Percentiles rank a stretch among this genome's conserved stretches.
Conservation (phyloP, 2,888 invertebrate species). For the Yponomeuta cagnagella region DNA sequence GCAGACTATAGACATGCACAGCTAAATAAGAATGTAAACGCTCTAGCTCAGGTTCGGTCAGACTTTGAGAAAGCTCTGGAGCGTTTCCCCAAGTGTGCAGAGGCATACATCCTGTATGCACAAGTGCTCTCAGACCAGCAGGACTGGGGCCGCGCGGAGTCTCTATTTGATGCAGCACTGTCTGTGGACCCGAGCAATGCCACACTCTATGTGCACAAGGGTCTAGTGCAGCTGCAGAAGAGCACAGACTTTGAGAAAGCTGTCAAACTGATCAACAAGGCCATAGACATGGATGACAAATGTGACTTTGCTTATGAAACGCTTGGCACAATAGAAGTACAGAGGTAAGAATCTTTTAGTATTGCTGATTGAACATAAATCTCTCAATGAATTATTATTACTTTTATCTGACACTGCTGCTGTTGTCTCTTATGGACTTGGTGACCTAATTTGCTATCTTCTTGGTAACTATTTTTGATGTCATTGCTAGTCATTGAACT, state of each 20-base stretch:
- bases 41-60: slow-evolving; percentile 79
- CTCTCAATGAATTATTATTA: too few species aligned
- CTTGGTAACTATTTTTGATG: background rate
- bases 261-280: slow-evolving; percentile 84
- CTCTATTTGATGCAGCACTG: slow-evolving; percentile 86
- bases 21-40: slow-evolving; percentile 74
- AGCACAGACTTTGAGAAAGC: slow-evolving; percentile 88
- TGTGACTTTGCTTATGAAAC: slow-evolving; percentile 98
- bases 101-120: slow-evolving; percentile 91
- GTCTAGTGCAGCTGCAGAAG: slow-evolving; percentile 88
- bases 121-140: slow-evolving; percentile 92
- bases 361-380: background rate
- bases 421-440: background rate
- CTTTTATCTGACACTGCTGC: too few species aligned
- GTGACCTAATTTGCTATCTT: background rate
- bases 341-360: slow-evolving; percentile 76
- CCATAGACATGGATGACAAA: slow-evolving; percentile 90
- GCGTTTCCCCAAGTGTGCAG: slow-evolving; percentile 88
- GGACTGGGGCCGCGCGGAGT: slow-evolving; percentile 88
- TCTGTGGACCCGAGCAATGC: slow-evolving; percentile 90
- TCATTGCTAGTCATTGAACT: slow-evolving; percentile 15
- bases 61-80: slow-evolving; percentile 85
- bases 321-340: slow-evolving; percentile 95
- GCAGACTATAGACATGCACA: slow-evolving; percentile 87
- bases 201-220: slow-evolving; percentile 90